Percentiles rank a stretch among this genome's conserved stretches.
Conservation (phyloP, 1,140 invertebrate species). For the Delia radicum region DNA sequence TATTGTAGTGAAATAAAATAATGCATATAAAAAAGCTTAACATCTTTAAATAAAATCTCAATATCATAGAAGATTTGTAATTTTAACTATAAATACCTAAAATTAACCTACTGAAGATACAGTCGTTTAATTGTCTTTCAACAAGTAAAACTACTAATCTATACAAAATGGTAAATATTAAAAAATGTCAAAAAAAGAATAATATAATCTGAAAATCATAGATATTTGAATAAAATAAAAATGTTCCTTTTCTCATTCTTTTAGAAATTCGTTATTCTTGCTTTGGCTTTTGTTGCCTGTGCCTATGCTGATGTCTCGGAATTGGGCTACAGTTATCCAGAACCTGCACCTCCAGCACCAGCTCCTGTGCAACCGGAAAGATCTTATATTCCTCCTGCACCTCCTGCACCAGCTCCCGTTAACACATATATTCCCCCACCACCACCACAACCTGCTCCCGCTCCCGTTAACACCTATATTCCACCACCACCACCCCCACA, state of each 20-base stretch:
- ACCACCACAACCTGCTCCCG: background rate
- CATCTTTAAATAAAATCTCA: background rate
- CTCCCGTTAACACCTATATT: constrained; percentile 27
- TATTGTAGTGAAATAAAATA: background rate
- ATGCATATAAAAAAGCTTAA: background rate
- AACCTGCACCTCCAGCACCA: constrained; percentile 10
- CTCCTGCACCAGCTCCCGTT: background rate
- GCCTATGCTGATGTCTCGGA: constrained; percentile 26
- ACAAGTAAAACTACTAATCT: background rate
- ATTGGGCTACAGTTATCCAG: constrained; percentile 22
- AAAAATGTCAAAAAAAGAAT: too few species aligned
- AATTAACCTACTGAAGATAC: background rate
- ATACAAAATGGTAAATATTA: background rate
- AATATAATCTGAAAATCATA: too few species aligned
- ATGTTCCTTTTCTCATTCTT: background rate
- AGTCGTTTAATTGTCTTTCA: background rate
- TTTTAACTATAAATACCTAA: background rate
- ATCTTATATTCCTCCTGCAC: background rate
- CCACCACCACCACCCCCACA: constrained; percentile 21
- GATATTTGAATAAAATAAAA: background rate
- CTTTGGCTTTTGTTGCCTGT: constrained; percentile 24
- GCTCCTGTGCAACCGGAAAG: background rate
- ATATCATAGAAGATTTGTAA: background rate
- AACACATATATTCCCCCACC: background rate
- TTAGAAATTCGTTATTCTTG: constrained; percentile 25